Evolutionary conservation across 2,113 vertebrate genomes (phyloP).

Genomic region (Centropus bengalensis): DNA sequence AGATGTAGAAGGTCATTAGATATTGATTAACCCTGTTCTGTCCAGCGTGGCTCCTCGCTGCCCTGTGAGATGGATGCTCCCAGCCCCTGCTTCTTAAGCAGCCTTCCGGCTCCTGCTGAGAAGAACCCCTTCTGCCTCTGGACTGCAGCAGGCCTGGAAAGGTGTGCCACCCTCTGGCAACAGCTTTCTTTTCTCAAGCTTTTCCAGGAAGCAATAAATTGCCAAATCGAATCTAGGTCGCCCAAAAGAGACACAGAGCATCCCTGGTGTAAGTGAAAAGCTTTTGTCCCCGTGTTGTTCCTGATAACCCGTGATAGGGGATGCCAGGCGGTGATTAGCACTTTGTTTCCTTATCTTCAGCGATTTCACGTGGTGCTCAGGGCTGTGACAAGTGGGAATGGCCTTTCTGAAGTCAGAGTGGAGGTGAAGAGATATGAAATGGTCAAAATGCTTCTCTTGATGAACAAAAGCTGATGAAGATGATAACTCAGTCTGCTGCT

Average conservation of each 20-base stretch:
- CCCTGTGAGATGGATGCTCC: background rate
- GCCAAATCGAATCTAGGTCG: background rate
- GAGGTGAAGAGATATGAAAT: background rate
- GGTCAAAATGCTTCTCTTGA: background rate
- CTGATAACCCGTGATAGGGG: background rate
- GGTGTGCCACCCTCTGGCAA: background rate
- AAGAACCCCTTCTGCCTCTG: background rate
- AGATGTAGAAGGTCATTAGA: background rate
- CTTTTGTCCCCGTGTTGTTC: background rate
- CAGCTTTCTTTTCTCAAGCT: background rate
- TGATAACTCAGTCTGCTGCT: background rate
- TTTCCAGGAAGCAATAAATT: background rate
- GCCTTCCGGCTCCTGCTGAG: background rate
- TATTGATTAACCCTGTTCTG: background rate
- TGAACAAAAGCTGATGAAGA: background rate
- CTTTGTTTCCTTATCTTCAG: background rate
- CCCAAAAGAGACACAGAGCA: background rate
- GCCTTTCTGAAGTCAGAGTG: background rate
- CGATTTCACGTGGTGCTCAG: background rate
- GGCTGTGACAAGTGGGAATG: background rate
- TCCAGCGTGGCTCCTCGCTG: fast-evolving
- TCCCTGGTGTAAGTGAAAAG: background rate
- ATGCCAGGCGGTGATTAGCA: background rate
- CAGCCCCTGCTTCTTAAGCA: background rate
- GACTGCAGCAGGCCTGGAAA: background rate